Conservation (phyloP, 2,888 invertebrate species). For the Apodemia hepburni region DNA sequence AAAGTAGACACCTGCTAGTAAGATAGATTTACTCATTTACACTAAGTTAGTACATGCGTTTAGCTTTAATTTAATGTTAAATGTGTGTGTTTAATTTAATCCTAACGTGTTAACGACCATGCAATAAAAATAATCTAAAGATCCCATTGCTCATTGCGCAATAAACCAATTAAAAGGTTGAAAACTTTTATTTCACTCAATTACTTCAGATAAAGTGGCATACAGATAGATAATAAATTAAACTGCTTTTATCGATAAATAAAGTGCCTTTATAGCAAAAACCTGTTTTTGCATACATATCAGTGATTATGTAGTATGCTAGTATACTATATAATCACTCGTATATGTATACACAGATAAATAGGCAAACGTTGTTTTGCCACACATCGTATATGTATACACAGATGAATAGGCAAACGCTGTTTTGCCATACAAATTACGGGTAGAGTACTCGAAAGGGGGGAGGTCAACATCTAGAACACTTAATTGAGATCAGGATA, state of each 20-base stretch:
- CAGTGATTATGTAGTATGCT: no score
- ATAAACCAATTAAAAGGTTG: not conserved
- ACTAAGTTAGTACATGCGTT: not conserved
- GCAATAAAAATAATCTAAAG: conserved; percentile 5
- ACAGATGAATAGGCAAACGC: no score
- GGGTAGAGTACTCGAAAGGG: no score
- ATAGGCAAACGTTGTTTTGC: no score
- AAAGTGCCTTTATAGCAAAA: not conserved
- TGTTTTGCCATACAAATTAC: no score
- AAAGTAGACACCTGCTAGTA: not conserved
- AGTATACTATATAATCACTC: no score
- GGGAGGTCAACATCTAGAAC: no score
- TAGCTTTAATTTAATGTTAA: not conserved
- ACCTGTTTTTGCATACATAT: no score
- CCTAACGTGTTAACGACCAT: not conserved
- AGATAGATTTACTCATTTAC: not conserved
- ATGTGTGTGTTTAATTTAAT: not conserved
- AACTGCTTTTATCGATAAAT: not conserved
- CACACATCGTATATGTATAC: no score
- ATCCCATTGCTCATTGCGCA: not conserved
- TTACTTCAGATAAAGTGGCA: not conserved
- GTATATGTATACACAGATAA: no score
- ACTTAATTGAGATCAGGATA: no score
- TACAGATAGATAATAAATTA: not conserved
- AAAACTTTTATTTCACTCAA: not conserved